phyloP scores from a whole-genome alignment of 2,888 invertebrate species.

The Timema podura region DNA sequence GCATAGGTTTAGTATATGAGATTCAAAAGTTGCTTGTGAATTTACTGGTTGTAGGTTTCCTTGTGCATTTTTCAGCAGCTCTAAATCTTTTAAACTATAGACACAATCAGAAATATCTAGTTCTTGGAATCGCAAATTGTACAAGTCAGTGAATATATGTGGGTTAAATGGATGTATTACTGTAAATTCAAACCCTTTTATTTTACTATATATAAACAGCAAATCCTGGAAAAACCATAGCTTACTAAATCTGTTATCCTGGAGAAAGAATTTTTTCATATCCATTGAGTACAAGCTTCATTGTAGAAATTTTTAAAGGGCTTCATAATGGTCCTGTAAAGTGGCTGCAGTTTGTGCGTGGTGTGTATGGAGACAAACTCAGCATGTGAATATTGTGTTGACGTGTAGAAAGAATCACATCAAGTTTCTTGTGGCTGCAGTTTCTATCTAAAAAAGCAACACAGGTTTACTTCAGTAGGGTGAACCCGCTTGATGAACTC shows the following conservation, averaged over 20 bases:
- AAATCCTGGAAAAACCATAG: slow-evolving; percentile 26
- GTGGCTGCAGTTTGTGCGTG: slow-evolving; percentile 28
- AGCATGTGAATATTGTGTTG: slow-evolving; percentile 34
- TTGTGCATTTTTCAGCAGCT: too few species aligned
- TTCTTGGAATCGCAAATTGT: slow-evolving; percentile 3
- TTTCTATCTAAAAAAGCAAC: slow-evolving; percentile 35
- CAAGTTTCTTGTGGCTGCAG: slow-evolving; percentile 33
- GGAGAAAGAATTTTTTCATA: slow-evolving; percentile 26
- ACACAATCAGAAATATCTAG: not conserved
- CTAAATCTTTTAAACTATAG: too few species aligned
- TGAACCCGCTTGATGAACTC: slow-evolving; percentile 26
- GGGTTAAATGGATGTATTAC: slow-evolving; percentile 18
- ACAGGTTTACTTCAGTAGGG: slow-evolving; percentile 32
- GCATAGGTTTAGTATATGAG: too few species aligned
- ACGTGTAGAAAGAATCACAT: slow-evolving; percentile 33
- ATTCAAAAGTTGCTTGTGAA: too few species aligned
- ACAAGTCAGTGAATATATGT: slow-evolving; percentile 16
- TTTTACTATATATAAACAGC: slow-evolving; percentile 24
- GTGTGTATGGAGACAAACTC: slow-evolving; percentile 31
- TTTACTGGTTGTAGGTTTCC: too few species aligned
- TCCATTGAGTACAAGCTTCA: slow-evolving; percentile 24
- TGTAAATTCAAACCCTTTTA: slow-evolving; percentile 12
- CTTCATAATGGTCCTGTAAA: slow-evolving; percentile 7
- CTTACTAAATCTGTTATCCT: slow-evolving; percentile 30
- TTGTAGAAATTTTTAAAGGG: slow-evolving; percentile 27